A percentile compares a stretch with the other conserved stretches of the same genome.
Evolutionary conservation across 2,113 vertebrate species (phyloP).

Genomic region (Leucopsar rothschildi): DNA sequence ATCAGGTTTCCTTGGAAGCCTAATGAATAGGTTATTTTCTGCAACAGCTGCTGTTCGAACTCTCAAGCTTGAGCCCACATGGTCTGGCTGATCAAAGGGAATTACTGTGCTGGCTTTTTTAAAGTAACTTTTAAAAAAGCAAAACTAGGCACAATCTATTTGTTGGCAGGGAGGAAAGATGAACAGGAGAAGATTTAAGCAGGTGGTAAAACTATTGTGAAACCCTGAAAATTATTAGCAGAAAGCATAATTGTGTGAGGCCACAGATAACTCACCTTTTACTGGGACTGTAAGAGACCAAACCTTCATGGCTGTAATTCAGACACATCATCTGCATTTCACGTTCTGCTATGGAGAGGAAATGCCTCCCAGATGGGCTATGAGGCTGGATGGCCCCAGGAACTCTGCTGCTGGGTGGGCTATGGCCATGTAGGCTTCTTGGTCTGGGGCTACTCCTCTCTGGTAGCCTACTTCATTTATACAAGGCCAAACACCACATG

Average conservation of each 20-base stretch:
- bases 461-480: neutral
- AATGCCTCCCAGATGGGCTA: neutral
- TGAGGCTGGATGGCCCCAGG: neutral
- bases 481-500: neutral
- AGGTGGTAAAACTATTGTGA: neutral
- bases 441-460: neutral
- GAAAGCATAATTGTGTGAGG: neutral
- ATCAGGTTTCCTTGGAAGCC: slow-evolving; percentile 18
- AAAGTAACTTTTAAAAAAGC: neutral
- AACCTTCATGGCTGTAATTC: neutral
- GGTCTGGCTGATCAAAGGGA: slow-evolving; percentile 24
- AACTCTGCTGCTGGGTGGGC: neutral
- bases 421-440: neutral
- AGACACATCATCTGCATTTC: neutral
- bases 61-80: neutral
- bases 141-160: neutral
- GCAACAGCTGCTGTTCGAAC: slow-evolving; percentile 51
- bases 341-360: neutral
- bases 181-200: neutral
- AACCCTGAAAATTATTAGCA: neutral
- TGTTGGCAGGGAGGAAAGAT: neutral
- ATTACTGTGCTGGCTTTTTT: neutral
- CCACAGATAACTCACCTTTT: neutral
- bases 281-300: neutral
- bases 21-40: slow-evolving; percentile 49